phyloP scores from a whole-genome alignment of 2,113 vertebrate species.

The Mystacornis crossleyi region DNA sequence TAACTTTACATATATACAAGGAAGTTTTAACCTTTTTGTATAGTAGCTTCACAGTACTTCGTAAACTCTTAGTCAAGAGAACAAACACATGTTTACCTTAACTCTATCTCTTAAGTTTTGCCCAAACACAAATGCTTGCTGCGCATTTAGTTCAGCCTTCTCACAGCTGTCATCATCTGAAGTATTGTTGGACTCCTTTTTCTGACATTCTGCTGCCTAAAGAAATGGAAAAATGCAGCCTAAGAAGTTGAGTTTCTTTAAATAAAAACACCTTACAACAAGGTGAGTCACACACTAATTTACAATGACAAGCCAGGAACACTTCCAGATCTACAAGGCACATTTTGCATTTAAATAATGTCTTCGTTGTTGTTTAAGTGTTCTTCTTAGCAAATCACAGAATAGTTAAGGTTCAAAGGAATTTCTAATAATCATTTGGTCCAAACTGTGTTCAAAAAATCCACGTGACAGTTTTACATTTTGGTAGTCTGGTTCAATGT shows the following conservation, averaged over 20 bases:
- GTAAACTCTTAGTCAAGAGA: neutral
- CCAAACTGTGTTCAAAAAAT: neutral
- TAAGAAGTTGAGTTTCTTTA: neutral
- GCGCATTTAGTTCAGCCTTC: conserved; percentile 77
- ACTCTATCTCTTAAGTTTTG: conserved; percentile 97
- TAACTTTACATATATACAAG: neutral
- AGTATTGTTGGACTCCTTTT: conserved; percentile 43
- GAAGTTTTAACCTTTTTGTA: neutral
- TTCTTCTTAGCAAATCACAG: neutral
- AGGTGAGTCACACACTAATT: neutral
- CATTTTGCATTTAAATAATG: neutral
- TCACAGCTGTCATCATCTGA: conserved; percentile 76
- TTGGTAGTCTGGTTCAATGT: neutral
- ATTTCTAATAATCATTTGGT: neutral
- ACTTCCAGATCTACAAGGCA: neutral
- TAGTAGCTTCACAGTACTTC: neutral
- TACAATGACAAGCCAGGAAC: neutral
- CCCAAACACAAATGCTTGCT: conserved; percentile 91
- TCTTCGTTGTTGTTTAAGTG: neutral
- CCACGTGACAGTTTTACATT: neutral
- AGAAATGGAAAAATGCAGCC: neutral
- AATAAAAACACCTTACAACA: neutral
- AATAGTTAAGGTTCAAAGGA: neutral
- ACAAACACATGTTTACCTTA: conserved; percentile 76
- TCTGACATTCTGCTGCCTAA: conserved; percentile 77